Evolutionary conservation across 2,113 vertebrate species (phyloP).

Genomic region (Ptilorrhoa leucosticta): DNA sequence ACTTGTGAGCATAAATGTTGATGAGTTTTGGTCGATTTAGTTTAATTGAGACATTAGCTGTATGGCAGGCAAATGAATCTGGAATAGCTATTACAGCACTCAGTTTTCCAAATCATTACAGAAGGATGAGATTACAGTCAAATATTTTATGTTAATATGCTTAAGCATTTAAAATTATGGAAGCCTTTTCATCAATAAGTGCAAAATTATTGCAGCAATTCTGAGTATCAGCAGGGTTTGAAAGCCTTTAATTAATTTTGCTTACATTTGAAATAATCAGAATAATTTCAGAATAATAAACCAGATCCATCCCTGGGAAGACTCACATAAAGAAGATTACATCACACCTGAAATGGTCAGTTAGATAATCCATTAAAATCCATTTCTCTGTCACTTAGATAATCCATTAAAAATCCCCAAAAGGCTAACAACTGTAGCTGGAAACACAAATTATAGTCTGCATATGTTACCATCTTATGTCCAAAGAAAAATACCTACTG

Average conservation of each 20-base stretch:
- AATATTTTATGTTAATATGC: not conserved
- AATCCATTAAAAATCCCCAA: not conserved
- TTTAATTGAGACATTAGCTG: not conserved
- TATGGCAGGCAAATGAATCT: not conserved
- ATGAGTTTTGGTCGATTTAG: not conserved
- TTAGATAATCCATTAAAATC: not conserved
- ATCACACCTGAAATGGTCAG: not conserved
- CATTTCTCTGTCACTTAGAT: not conserved
- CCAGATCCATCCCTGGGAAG: not conserved
- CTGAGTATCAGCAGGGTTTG: not conserved
- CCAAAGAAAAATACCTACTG: not conserved
- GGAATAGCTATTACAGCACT: not conserved
- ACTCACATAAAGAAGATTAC: not conserved
- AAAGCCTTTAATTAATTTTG: not conserved
- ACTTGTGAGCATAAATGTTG: not conserved
- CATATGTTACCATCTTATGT: not conserved
- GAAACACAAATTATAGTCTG: not conserved
- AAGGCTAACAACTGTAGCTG: not conserved
- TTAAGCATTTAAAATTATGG: not conserved
- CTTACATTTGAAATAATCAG: not conserved
- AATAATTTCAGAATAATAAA: not conserved
- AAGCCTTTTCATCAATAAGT: not conserved
- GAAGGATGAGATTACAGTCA: not conserved
- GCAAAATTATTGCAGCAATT: not conserved
- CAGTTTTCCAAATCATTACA: not conserved